Percentiles rank a stretch among this genome's conserved stretches.
Evolutionary conservation across 2,113 vertebrate species (phyloP).

Genomic region (Myiagra hebetior): DNA sequence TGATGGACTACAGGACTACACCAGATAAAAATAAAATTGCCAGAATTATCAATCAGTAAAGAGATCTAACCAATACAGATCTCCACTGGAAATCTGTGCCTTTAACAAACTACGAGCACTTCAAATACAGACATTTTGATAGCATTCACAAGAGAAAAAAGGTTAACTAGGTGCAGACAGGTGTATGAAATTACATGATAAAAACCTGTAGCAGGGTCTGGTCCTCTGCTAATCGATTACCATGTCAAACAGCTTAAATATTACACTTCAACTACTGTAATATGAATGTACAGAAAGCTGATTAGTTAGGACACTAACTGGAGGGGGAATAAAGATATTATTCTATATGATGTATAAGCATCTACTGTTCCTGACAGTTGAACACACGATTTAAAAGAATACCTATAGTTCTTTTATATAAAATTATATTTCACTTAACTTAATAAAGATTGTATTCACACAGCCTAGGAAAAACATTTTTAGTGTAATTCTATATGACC

Average conservation of each 20-base stretch:
- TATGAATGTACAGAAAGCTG: background rate
- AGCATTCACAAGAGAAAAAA: background rate
- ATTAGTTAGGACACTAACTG: background rate
- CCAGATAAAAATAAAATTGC: background rate
- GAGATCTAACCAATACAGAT: background rate
- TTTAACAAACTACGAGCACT: background rate
- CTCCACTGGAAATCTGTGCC: background rate
- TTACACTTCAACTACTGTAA: background rate
- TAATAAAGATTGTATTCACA: background rate
- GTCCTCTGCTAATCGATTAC: background rate
- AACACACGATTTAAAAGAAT: background rate
- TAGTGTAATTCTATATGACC: background rate
- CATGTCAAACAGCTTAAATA: background rate
- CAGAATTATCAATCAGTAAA: background rate
- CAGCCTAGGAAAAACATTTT: background rate
- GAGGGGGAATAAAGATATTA: background rate
- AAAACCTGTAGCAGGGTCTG: background rate
- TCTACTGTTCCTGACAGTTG: background rate
- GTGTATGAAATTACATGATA: background rate
- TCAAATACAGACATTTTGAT: background rate
- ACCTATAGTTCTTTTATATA: background rate
- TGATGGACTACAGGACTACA: background rate
- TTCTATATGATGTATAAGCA: background rate
- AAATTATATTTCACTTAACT: background rate
- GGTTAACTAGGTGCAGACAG: background rate